Conservation (phyloP, 2,888 invertebrate species). For the Cetonia aurata region DNA sequence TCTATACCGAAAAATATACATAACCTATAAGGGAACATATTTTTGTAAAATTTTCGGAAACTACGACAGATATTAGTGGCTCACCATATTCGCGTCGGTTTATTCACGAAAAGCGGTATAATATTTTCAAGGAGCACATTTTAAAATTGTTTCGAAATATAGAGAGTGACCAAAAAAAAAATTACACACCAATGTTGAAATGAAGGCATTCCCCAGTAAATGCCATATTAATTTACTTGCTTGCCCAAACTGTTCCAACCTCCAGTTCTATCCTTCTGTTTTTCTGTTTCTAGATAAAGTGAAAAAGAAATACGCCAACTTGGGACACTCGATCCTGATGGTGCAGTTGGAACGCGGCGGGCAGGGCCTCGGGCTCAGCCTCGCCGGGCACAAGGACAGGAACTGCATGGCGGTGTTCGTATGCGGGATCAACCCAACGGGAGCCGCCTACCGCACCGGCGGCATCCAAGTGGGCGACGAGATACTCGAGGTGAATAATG, state of each 20-base stretch:
- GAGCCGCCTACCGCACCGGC: conserved; percentile 80
- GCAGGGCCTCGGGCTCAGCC: conserved; percentile 87
- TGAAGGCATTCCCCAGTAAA: too few species aligned
- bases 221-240: not conserved
- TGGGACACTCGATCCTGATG: conserved; percentile 79
- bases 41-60: too few species aligned
- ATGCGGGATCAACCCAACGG: conserved; percentile 93
- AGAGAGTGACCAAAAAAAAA: too few species aligned
- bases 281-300: conserved; percentile 81
- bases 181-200: too few species aligned
- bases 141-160: too few species aligned
- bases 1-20: too few species aligned
- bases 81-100: too few species aligned
- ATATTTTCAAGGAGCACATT: too few species aligned
- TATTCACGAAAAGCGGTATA: too few species aligned
- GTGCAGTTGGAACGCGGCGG: conserved; percentile 83
- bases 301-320: conserved; percentile 89
- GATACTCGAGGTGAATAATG: conserved; percentile 83
- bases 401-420: conserved; percentile 97
- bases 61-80: too few species aligned
- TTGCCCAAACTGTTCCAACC: not conserved
- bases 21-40: too few species aligned
- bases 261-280: not conserved
- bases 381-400: conserved; percentile 95
- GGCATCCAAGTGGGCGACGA: conserved; percentile 94